A percentile compares a stretch with the other conserved stretches of the same genome.
phyloP scores from a whole-genome alignment of 2,797 vertebrate species.

The Agapornis canus region DNA sequence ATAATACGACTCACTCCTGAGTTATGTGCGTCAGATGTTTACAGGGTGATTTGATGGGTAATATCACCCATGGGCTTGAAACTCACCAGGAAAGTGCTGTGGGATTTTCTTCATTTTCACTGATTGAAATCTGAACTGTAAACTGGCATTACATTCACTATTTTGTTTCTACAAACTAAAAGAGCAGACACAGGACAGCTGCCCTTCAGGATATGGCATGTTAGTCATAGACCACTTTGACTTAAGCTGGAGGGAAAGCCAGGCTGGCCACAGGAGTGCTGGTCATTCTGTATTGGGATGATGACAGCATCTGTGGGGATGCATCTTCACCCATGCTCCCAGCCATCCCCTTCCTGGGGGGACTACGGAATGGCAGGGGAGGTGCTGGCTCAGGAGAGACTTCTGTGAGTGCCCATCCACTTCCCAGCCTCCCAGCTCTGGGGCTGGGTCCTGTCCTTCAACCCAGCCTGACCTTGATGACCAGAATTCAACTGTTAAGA shows the following conservation, averaged over 20 bases:
- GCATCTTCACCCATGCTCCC: fast-evolving
- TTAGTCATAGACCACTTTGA: neutral
- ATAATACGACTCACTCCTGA: neutral
- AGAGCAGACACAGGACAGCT: neutral
- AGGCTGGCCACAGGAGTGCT: neutral
- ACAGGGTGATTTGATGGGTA: neutral
- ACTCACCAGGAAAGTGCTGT: neutral
- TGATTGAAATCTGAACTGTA: fast-evolving
- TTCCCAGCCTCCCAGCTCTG: neutral
- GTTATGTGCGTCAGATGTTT: neutral
- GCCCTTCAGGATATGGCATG: neutral
- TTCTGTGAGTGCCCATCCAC: fast-evolving
- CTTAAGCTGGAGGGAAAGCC: neutral
- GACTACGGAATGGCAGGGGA: fast-evolving
- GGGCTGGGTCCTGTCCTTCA: neutral
- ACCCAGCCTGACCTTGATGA: neutral
- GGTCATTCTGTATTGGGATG: neutral
- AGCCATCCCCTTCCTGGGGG: neutral
- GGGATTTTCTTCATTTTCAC: neutral
- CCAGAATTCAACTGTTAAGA: neutral
- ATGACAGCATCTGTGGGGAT: fast-evolving
- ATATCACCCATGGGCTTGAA: neutral
- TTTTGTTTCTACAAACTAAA: neutral
- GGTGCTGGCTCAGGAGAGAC: neutral
- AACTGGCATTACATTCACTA: neutral